Percentiles rank a stretch among this genome's conserved stretches.
These are phyloP conservation scores for Gerris buenoi DNA, from an alignment of 1,140 invertebrate genomes.

Conservation along the genomic window DNA sequence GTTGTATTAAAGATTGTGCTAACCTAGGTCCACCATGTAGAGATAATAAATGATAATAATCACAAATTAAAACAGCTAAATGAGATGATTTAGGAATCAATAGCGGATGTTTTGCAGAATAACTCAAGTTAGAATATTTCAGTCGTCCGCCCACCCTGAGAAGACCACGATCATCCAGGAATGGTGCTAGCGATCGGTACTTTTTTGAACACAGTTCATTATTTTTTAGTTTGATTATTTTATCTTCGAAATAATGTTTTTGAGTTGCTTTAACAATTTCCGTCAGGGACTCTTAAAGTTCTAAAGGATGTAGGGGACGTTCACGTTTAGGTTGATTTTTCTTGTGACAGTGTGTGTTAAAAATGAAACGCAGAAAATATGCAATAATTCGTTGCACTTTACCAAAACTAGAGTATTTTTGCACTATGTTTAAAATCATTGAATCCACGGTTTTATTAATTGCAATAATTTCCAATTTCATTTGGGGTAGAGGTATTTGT, in stretches of 20 bases:
- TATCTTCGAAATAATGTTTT: neutral
- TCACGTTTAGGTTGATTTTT: neutral
- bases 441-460: neutral
- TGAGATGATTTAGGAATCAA: neutral
- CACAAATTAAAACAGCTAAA: neutral
- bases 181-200: neutral
- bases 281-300: neutral
- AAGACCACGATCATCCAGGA: neutral
- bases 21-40: neutral
- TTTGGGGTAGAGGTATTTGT: neutral
- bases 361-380: neutral
- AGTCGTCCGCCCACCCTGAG: neutral
- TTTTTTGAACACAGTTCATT: neutral
- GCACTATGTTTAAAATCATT: neutral
- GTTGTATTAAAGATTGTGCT: neutral
- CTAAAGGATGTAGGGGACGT: neutral
- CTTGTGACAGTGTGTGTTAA: neutral
- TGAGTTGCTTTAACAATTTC: neutral
- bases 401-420: neutral
- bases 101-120: neutral
- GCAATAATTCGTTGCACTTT: neutral
- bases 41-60: neutral
- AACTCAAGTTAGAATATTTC: neutral
- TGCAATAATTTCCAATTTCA: neutral
- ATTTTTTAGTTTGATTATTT: neutral